Base-by-base conservation (phyloP, 2,888 invertebrate species). In the Odontocerum albicorne region DNA sequence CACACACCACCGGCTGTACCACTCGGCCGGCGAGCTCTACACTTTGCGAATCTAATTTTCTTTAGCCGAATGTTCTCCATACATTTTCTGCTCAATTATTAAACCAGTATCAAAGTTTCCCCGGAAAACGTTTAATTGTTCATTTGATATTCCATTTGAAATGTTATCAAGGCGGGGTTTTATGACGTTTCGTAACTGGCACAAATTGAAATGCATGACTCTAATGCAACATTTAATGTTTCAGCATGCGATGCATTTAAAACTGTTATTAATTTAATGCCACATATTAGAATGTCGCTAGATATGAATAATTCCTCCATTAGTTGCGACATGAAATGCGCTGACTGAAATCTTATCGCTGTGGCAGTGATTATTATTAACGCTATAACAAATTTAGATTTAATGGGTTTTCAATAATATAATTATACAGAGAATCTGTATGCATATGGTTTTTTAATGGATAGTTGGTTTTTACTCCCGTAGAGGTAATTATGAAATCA, bases 181-280 rank as follows among this genome's bases (percentile, higher is more conserved):
- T 44, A 51, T 50, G 43, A 52, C 38, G 59, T 44, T 42, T 53
- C 52, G 59, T 59, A 59, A 59, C 59, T 59, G 59, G 57, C 40
- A 57, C 56, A 57, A 53, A 57, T 55, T 46, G 46, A 55, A 55
- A 55, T 50, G 50, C 50, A 55, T 50, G 45, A 38, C 49, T 45
- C 44, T 16, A 20, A 44, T 40, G 32, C 43, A 36, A 33, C 21
- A 33, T 43, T 49, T 42, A 27, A 36, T 20, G 21, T 39, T 49
- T 22, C 21, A 36, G 31, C 54, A 55, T 55, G 54, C 54, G 49
- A 55, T 55, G 47, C 44, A 55, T 55, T 55, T 55, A 46, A 22
- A 43, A 40, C 42, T 53, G 7, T 20, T 20, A 27, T 39, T 27
- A 40, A 27, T 32, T 38, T 32, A 40, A 20, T 33, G 15, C 35